Evolutionary conservation across 2,888 invertebrate genomes (phyloP).

Genomic region (Lampropteryx suffumata): DNA sequence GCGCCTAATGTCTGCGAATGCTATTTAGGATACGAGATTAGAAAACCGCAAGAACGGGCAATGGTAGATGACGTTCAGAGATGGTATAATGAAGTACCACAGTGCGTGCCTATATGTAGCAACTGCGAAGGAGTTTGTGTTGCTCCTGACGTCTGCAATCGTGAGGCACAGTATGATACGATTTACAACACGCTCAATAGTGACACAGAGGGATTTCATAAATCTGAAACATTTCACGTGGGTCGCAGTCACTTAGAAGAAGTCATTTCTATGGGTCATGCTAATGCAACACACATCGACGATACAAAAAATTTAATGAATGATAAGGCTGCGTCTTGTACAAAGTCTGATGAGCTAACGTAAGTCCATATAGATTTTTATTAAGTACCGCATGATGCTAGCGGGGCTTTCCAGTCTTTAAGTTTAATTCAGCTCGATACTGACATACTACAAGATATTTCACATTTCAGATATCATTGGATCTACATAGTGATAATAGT

Average conservation of each 20-base stretch:
- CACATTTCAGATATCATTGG: constrained; percentile 24
- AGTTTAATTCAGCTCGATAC: no score
- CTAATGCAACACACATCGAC: not conserved
- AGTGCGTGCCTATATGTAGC: constrained; percentile 15
- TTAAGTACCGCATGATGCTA: no score
- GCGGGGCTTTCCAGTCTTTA: no score
- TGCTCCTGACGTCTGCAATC: constrained; percentile 13
- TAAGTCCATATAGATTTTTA: no score
- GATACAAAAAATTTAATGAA: not conserved
- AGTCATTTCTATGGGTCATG: not conserved
- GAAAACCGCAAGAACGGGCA: not conserved
- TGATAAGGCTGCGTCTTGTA: not conserved
- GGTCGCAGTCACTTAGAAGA: not conserved
- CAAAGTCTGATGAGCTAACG: not conserved
- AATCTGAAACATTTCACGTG: not conserved
- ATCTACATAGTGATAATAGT: constrained; percentile 16
- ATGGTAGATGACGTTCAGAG: not conserved
- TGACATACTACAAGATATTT: no score
- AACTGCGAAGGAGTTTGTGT: constrained; percentile 19
- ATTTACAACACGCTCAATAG: constrained; percentile 11
- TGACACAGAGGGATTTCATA: not conserved
- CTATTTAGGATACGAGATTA: constrained; percentile 27
- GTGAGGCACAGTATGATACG: constrained; percentile 11
- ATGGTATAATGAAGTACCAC: not conserved
- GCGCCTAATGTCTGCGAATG: constrained; percentile 44